Evolutionary conservation across 2,113 vertebrate species (phyloP).

Genomic region (Ardeotis arabs): DNA sequence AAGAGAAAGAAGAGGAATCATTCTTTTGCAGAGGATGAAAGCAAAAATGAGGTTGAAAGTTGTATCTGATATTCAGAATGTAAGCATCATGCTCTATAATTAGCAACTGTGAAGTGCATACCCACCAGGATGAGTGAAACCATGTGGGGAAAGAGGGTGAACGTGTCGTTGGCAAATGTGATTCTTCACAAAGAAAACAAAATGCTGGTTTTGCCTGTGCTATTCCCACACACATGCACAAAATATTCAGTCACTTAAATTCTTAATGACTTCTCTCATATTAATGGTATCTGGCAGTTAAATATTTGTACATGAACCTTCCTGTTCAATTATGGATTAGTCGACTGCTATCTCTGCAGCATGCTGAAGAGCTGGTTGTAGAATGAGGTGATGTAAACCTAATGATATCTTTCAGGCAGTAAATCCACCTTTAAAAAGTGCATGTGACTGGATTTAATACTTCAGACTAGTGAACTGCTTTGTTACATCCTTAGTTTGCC

Average conservation of each 20-base stretch:
- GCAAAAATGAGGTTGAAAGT: not conserved
- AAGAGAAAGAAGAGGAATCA: not conserved
- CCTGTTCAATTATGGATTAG: not conserved
- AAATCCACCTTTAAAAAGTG: not conserved
- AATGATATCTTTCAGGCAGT: not conserved
- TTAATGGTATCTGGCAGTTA: not conserved
- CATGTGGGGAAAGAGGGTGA: not conserved
- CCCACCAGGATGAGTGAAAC: not conserved
- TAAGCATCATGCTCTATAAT: not conserved
- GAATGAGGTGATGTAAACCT: not conserved
- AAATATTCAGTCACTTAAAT: not conserved
- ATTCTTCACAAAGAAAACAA: not conserved
- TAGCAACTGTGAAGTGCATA: not conserved
- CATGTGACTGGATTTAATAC: not conserved
- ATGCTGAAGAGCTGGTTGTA: not conserved
- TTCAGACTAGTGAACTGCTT: not conserved
- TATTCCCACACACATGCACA: not conserved
- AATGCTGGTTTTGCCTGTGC: not conserved
- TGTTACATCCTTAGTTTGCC: not conserved
- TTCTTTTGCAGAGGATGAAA: slow-evolving; percentile 20
- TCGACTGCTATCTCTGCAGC: not conserved
- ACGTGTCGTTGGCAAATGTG: not conserved
- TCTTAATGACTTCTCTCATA: not conserved
- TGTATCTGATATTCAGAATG: not conserved
- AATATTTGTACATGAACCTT: not conserved